Evolutionary conservation across 2,888 invertebrate genomes (phyloP), one percentile per base, ranked within the genome.

Genomic region (Aleiodes leptofemur): DNA sequence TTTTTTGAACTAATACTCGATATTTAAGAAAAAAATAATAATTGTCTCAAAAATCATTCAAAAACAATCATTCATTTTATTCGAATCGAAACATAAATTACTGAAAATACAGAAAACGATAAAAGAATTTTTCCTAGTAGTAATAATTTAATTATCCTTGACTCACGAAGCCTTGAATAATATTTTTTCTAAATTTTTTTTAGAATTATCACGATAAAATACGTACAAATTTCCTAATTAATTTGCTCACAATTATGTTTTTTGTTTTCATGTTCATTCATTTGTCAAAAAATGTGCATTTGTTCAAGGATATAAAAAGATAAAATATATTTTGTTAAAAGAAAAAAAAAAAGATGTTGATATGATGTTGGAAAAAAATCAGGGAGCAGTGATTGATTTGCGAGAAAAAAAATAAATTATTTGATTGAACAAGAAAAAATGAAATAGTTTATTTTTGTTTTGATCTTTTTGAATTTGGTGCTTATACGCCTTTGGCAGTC

Each of bases 401-500:
- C n/a, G 8, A 66, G 50, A 59, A 50, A 66, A 59, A 50, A 23
- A 50, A 50, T 31, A n/a, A 51, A 53, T 16, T 9, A 53, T 53
- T 53, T 4, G 14, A 29, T 51, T 31, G n/a, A 68, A 11, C 14
- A 6, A 3, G 0, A 51, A 1, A 51, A 14, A 68, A n/a, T 68
- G 0, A 51, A 9, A 51, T 16, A 68, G 8, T 68, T 50, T 51
- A 6, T 31, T 29, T 53, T n/a, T 14, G 8, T 14, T 70, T 34
- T 11, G 9, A 23, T 23, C 23, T 23, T 23, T 23, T 38, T 71
- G 50, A 73, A 73, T 78, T 80, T 80, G 77, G 73, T 80, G 77
- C 72, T 76, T 69, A 76, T 50, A 78, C 75, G 77, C 78, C 78
- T 81, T 78, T 78, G 79, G 79, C 71, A 79, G 78, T 79, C 73